Conservation (phyloP, 2,888 invertebrate species). For the Exephanes ischioxanthus region DNA sequence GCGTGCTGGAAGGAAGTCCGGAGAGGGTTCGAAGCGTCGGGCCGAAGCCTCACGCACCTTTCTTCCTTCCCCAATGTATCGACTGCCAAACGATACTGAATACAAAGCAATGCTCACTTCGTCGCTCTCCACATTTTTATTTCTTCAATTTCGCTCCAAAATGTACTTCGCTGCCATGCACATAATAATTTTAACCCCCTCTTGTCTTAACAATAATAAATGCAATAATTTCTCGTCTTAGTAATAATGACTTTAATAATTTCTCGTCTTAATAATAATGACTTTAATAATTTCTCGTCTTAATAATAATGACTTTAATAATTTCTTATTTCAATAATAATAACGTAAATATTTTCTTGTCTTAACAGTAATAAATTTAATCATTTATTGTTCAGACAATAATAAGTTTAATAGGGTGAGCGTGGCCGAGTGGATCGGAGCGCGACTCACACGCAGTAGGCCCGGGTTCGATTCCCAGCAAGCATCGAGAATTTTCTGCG, state of each 20-base stretch:
- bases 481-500: no score
- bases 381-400: no score
- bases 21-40: constrained; percentile 31
- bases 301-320: neutral
- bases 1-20: neutral
- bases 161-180: neutral
- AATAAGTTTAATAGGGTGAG: neutral
- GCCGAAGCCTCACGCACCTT: constrained; percentile 32
- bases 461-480: no score
- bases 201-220: no score
- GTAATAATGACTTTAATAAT: neutral
- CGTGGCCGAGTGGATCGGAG: no score
- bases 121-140: neutral
- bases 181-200: neutral
- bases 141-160: neutral
- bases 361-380: no score
- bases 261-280: no score
- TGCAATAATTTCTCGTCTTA: no score
- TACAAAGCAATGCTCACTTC: neutral
- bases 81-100: constrained; percentile 17
- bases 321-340: neutral
- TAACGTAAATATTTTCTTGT: neutral
- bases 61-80: neutral
- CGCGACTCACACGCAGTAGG: no score
- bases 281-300: no score